Evolutionary conservation across 2,888 invertebrate genomes (phyloP).

Genomic region (Macrostomum cliftonense): DNA sequence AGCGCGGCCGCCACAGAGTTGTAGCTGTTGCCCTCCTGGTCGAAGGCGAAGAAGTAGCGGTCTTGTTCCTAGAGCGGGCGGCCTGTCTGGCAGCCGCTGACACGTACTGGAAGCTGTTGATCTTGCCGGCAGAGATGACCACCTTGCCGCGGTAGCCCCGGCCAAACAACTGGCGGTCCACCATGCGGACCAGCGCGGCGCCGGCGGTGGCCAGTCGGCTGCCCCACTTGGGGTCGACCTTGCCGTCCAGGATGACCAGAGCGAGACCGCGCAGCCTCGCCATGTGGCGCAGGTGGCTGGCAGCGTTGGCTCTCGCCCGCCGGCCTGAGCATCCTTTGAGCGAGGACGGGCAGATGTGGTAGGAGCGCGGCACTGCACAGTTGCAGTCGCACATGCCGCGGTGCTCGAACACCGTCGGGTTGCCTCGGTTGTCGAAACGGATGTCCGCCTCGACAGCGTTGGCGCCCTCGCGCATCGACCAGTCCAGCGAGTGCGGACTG

Average conservation of each 20-base stretch:
- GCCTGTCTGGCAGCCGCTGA: neutral
- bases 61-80: neutral
- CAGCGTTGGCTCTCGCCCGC: neutral
- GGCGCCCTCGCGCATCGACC: too few relatives aligned
- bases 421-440: neutral
- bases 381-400: neutral
- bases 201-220: neutral
- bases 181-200: neutral
- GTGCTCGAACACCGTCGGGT: neutral
- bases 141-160: conserved; percentile 1
- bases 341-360: too few relatives aligned
- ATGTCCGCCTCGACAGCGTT: too few relatives aligned
- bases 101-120: neutral
- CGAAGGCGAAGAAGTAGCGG: neutral
- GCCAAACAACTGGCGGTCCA: neutral
- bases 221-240: neutral
- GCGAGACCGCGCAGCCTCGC: neutral
- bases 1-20: neutral
- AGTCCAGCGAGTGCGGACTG: too few relatives aligned
- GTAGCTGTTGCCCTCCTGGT: neutral
- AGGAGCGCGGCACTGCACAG: too few relatives aligned
- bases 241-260: neutral
- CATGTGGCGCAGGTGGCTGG: neutral
- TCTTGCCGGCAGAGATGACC: neutral
- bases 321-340: neutral